These are phyloP conservation scores for Nemapogon koenigi DNA, from an alignment of 2,888 invertebrate genomes.

Conservation along the genomic window DNA sequence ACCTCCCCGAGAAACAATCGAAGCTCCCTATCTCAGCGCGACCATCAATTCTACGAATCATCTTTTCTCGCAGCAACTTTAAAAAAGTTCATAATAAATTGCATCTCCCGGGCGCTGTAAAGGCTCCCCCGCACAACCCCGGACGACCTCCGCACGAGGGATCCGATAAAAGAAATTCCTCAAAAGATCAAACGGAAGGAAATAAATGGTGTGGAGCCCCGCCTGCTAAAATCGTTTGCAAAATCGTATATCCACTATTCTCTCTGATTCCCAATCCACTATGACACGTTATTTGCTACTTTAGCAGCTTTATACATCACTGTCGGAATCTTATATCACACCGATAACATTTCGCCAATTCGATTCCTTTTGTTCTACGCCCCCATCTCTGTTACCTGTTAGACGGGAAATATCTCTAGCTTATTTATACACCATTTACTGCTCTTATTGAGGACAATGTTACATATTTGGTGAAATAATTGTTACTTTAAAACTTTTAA, in stretches of 20 bases:
- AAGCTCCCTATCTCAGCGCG: not conserved
- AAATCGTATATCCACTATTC: constrained; percentile 7
- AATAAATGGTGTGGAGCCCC: constrained; percentile 32
- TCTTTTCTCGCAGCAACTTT: not conserved
- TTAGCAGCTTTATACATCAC: too few relatives aligned
- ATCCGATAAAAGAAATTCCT: constrained; percentile 40
- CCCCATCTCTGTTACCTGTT: too few relatives aligned
- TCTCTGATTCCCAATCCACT: too few relatives aligned
- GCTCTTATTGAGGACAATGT: too few relatives aligned
- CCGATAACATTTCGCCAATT: too few relatives aligned
- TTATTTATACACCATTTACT: too few relatives aligned
- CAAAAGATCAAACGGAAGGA: constrained; percentile 34
- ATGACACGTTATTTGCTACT: too few relatives aligned
- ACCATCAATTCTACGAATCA: not conserved
- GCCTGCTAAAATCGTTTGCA: constrained; percentile 15
- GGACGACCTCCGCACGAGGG: constrained; percentile 39
- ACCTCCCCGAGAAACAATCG: not conserved
- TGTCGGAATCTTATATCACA: too few relatives aligned
- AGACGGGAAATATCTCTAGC: too few relatives aligned
- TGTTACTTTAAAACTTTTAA: too few relatives aligned
- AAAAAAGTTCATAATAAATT: constrained; percentile 7
- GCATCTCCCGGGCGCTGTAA: constrained; percentile 2
- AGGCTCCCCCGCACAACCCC: constrained; percentile 20
- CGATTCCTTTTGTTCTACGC: too few relatives aligned
- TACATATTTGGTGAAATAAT: too few relatives aligned